Evolutionary conservation across 2,797 vertebrate species (phyloP).

Genomic region (Anabacerthia variegaticeps): DNA sequence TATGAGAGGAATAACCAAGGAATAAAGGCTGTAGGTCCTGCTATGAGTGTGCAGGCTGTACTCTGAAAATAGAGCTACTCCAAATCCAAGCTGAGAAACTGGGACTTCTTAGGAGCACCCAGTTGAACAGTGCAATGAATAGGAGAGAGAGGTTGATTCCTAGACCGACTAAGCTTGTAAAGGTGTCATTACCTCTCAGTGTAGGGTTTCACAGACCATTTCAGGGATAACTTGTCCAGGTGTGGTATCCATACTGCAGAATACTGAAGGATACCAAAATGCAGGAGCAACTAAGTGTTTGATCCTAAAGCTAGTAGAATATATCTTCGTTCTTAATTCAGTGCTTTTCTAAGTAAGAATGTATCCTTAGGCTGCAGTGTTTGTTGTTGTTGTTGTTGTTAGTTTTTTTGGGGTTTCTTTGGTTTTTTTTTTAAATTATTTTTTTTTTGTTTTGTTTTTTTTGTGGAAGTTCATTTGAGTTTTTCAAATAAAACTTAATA

Average conservation of each 20-base stretch:
- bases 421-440: neutral
- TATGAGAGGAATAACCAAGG: neutral
- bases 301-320: neutral
- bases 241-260: neutral
- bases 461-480: neutral
- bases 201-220: neutral
- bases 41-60: neutral
- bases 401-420: too few relatives aligned
- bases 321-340: neutral
- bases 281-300: neutral
- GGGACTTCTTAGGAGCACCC: neutral
- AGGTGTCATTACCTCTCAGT: neutral
- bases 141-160: neutral
- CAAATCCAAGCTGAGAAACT: neutral
- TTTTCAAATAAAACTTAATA: neutral
- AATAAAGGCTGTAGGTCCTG: neutral
- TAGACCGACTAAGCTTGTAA: neutral
- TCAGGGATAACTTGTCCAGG: neutral
- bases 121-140: neutral
- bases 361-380: neutral
- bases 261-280: neutral
- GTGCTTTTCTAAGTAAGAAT: neutral
- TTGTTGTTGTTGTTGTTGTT: neutral
- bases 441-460: neutral
- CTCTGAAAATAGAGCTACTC: neutral